Conservation (phyloP, 2,113 vertebrate species). For the Saguinus midas region DNA sequence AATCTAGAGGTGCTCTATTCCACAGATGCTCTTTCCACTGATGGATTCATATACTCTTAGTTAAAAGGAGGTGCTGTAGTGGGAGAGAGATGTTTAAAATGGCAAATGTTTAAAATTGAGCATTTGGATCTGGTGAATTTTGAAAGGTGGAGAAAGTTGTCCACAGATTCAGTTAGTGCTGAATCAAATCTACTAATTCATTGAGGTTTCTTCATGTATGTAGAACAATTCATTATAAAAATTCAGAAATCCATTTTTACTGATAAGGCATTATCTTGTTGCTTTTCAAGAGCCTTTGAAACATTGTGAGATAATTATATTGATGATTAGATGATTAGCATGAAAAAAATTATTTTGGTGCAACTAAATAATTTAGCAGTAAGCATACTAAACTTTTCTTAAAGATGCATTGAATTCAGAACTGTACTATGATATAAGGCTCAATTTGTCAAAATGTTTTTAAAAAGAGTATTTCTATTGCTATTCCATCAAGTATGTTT, state of each 20-base stretch:
- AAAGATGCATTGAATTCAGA: background rate
- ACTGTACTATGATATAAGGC: background rate
- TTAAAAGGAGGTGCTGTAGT: background rate
- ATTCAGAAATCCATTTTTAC: conserved; percentile 4
- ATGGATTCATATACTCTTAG: background rate
- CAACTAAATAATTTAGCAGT: background rate
- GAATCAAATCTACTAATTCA: background rate
- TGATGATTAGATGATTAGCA: background rate
- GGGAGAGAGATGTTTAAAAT: background rate
- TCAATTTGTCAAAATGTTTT: background rate
- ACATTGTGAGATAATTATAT: background rate
- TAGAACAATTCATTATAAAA: conserved; percentile 26
- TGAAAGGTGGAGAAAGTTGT: background rate
- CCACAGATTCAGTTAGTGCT: background rate
- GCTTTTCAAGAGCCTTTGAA: background rate
- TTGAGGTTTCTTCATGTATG: background rate
- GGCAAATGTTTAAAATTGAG: background rate
- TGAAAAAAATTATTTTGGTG: background rate
- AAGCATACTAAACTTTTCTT: background rate
- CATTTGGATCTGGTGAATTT: conserved; percentile 23
- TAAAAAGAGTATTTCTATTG: background rate
- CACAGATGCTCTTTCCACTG: background rate
- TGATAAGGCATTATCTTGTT: background rate
- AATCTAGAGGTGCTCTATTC: background rate
- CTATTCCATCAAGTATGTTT: conserved; percentile 5